Conservation (phyloP, 2,888 invertebrate genomes). For the Apamea monoglypha region DNA sequence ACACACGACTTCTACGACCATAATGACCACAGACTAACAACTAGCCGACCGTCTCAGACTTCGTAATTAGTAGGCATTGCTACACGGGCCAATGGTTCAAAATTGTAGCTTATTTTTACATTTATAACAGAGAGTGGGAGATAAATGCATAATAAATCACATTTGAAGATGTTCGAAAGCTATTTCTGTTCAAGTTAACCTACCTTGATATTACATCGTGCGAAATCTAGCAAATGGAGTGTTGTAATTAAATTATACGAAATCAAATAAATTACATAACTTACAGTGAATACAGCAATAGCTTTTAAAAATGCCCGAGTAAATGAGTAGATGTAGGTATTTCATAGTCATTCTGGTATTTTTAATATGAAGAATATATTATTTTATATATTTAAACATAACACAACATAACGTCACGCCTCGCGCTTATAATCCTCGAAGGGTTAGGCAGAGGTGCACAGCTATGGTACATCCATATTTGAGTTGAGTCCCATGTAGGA, state of each 20-base stretch:
- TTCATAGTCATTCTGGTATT: background rate
- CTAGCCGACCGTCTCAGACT: slow-evolving; percentile 61
- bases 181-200: slow-evolving; percentile 23
- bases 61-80: slow-evolving; percentile 74
- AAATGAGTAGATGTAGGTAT: slow-evolving; percentile 8
- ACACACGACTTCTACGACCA: slow-evolving; percentile 57
- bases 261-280: slow-evolving; percentile 22
- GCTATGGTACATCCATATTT: too few species aligned
- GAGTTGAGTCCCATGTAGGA: background rate
- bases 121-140: slow-evolving; percentile 30
- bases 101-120: slow-evolving; percentile 63
- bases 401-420: too few species aligned
- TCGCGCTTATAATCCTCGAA: too few species aligned
- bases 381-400: too few species aligned
- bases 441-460: too few species aligned
- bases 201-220: slow-evolving; percentile 30
- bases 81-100: slow-evolving; percentile 65
- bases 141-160: slow-evolving; percentile 30
- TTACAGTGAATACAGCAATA: background rate
- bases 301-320: background rate
- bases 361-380: slow-evolving; percentile 4
- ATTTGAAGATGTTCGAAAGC: slow-evolving; percentile 23
- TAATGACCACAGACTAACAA: slow-evolving; percentile 59
- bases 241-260: slow-evolving; percentile 44
- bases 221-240: slow-evolving; percentile 30